Conservation (phyloP, 1,140 invertebrate species). For the Drosophila sp. region DNA sequence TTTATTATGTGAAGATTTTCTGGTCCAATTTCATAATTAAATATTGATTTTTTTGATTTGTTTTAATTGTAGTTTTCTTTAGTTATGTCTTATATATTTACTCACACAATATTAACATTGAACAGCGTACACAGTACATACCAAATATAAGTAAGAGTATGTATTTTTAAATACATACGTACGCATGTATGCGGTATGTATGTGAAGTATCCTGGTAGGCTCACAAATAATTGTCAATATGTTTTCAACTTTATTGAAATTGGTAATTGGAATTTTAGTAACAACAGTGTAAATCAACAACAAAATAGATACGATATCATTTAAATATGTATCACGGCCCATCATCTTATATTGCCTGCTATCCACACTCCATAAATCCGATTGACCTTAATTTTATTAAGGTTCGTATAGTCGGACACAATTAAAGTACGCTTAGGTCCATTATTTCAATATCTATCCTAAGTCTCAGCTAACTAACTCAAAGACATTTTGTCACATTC, state of each 20-base stretch:
- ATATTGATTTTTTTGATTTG: slow-evolving; percentile 60
- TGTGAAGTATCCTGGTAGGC: background rate
- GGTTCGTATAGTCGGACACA: slow-evolving; percentile 24
- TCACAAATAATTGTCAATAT: background rate
- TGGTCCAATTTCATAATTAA: slow-evolving; percentile 74
- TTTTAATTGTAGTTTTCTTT: slow-evolving; percentile 33
- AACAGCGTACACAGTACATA: slow-evolving; percentile 1
- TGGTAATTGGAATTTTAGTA: slow-evolving; percentile 10
- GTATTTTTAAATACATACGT: slow-evolving; percentile 4
- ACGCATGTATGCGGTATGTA: slow-evolving; percentile 1
- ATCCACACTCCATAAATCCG: background rate
- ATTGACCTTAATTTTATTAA: slow-evolving; percentile 34
- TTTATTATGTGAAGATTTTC: slow-evolving; percentile 30
- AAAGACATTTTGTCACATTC: too few relatives aligned
- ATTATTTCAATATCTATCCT: too few relatives aligned
- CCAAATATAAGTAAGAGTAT: background rate
- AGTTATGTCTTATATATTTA: slow-evolving; percentile 23
- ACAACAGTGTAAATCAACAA: slow-evolving; percentile 29
- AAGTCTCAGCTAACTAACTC: too few relatives aligned
- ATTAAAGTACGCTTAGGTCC: background rate
- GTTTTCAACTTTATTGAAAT: background rate
- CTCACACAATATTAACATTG: slow-evolving; percentile 12
- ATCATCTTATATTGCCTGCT: background rate
- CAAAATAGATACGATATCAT: slow-evolving; percentile 5
- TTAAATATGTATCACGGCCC: background rate